phyloP scores from a whole-genome alignment of 2,888 invertebrate genomes.

The Thalpophila matura region DNA sequence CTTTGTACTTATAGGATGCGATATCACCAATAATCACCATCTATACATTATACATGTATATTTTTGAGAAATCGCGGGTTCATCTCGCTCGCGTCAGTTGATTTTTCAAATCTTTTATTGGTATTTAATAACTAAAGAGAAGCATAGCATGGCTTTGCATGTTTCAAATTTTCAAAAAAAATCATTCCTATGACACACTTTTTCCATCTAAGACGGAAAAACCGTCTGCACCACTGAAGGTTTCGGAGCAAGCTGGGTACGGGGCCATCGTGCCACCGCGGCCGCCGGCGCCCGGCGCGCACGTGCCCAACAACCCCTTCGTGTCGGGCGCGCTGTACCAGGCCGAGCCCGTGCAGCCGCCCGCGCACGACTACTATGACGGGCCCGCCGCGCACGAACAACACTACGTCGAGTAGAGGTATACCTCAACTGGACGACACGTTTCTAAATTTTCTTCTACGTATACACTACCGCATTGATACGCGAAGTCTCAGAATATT shows the following conservation, averaged over 20 bases:
- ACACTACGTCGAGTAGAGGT: slow-evolving; percentile 40
- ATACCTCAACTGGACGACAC: background rate
- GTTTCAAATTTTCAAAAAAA: background rate
- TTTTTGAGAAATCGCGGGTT: no score
- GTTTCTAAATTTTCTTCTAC: background rate
- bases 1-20: no score
- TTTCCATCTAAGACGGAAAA: slow-evolving; percentile 77
- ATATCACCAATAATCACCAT: no score
- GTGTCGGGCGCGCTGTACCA: slow-evolving; percentile 91
- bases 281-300: slow-evolving; percentile 90
- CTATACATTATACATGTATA: no score
- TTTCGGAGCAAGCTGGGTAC: slow-evolving; percentile 80
- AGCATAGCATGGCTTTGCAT: no score
- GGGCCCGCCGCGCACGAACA: slow-evolving; percentile 61
- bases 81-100: no score
- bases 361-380: slow-evolving; percentile 89
- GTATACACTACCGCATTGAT: slow-evolving; percentile 11
- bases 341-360: slow-evolving; percentile 92
- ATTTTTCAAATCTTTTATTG: no score
- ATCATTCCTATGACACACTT: no score
- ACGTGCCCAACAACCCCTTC: slow-evolving; percentile 91
- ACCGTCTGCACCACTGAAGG: slow-evolving; percentile 81
- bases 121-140: no score
- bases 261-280: slow-evolving; percentile 82
- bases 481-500: background rate